Evolutionary conservation across 2,888 invertebrate species (phyloP).

Genomic region (Heliconius sara): DNA sequence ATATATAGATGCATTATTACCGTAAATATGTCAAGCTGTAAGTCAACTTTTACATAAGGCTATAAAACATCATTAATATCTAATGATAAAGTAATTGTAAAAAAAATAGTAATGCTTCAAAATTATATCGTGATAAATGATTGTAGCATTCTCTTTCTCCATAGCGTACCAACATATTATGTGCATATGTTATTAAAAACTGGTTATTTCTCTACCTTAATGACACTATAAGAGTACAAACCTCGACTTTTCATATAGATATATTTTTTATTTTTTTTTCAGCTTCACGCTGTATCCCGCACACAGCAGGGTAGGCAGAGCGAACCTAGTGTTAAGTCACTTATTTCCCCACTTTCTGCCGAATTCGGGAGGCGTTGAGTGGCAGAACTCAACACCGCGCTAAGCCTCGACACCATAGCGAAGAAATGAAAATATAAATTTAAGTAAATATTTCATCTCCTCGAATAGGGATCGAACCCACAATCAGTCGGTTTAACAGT

Average conservation of each 20-base stretch:
- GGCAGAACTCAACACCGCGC: no score
- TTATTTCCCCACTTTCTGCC: no score
- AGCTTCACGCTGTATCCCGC: not conserved
- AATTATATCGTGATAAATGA: conserved; percentile 43
- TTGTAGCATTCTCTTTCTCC: conserved; percentile 34
- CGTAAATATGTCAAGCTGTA: not conserved
- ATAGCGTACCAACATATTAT: conserved; percentile 16
- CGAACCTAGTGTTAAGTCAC: no score
- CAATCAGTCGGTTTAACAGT: no score
- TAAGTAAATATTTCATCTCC: no score
- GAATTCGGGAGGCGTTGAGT: no score
- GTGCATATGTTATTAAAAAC: conserved; percentile 32
- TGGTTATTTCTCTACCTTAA: conserved; percentile 26
- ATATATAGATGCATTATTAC: not conserved
- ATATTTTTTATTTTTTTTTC: no score
- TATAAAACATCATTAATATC: conserved; percentile 37
- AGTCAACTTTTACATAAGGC: not conserved
- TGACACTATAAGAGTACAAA: not conserved
- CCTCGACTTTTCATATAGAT: not conserved
- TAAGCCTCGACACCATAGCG: no score
- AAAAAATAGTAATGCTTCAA: conserved; percentile 36
- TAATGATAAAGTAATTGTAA: conserved; percentile 35
- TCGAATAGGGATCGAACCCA: no score
- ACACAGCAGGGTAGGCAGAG: no score
- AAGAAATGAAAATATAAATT: no score